Evolutionary conservation across 2,797 vertebrate genomes (phyloP).

Genomic region (Phyllotis vaccarum): DNA sequence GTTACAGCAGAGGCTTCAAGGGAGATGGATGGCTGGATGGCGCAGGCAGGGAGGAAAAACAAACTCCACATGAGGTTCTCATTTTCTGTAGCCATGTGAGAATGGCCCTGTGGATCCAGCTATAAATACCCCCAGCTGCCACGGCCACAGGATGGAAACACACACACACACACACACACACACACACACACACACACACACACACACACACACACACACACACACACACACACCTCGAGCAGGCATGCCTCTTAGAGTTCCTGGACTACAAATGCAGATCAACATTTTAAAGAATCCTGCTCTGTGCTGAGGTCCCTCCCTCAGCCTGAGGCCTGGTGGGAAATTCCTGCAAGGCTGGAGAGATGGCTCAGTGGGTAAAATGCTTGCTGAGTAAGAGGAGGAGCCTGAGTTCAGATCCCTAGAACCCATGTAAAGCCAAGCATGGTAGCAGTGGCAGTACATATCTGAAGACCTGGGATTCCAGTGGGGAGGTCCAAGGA

Average conservation of each 20-base stretch:
- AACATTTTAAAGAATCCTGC: constrained; percentile 42
- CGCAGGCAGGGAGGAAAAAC: constrained; percentile 85
- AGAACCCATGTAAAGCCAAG: not conserved
- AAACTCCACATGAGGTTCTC: constrained; percentile 88
- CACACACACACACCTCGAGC: not conserved
- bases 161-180: not conserved
- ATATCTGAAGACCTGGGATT: not conserved
- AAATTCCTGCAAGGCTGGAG: not conserved
- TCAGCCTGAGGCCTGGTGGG: not conserved
- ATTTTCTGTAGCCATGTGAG: constrained; percentile 89
- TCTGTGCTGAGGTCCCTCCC: not conserved
- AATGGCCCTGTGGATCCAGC: constrained; percentile 84
- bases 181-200: not conserved
- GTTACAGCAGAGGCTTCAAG: constrained; percentile 87
- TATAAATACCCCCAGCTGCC: constrained; percentile 88
- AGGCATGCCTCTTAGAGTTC: not conserved
- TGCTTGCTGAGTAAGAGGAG: not conserved
- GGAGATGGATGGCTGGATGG: constrained; percentile 73
- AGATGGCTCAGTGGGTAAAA: not conserved
- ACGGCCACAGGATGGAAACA: constrained; percentile 83
- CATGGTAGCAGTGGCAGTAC: no score
- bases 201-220: not conserved
- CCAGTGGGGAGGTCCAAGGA: not conserved
- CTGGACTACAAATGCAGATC: constrained; percentile 1
- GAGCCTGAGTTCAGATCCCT: not conserved